phyloP scores from a whole-genome alignment of 2,113 vertebrate species.

The Xiphias gladius region DNA sequence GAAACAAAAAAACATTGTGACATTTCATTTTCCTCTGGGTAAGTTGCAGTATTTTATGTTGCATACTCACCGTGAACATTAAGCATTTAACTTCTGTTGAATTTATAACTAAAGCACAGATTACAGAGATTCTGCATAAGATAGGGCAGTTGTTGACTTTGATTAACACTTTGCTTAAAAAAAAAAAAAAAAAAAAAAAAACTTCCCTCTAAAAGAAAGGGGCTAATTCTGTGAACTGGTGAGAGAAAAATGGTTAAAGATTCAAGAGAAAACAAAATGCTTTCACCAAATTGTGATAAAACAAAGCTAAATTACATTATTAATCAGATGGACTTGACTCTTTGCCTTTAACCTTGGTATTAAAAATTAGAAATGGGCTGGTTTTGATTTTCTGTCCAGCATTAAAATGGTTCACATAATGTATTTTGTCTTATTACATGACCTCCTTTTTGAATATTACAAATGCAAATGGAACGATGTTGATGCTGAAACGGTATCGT shows the following conservation, averaged over 20 bases:
- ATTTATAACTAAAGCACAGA: background rate
- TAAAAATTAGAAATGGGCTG: background rate
- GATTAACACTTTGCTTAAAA: background rate
- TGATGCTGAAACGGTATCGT: constrained; percentile 4
- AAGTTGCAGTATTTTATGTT: background rate
- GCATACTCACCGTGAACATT: background rate
- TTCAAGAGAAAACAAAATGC: no score
- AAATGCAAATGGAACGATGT: background rate
- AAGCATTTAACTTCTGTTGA: background rate
- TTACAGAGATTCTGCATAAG: background rate
- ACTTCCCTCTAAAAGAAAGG: background rate
- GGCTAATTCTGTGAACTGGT: no score
- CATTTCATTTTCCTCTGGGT: background rate
- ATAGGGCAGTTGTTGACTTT: background rate
- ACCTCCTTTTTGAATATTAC: background rate
- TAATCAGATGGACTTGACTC: background rate
- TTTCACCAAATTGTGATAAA: background rate
- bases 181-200: no score
- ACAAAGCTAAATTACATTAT: background rate
- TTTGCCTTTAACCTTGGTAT: background rate
- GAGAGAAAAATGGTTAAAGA: no score
- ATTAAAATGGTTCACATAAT: background rate
- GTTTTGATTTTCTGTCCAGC: background rate
- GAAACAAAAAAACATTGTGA: background rate
- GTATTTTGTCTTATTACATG: background rate